Evolutionary conservation across 2,113 vertebrate genomes (phyloP).

Genomic region (Galeopterus variegatus): DNA sequence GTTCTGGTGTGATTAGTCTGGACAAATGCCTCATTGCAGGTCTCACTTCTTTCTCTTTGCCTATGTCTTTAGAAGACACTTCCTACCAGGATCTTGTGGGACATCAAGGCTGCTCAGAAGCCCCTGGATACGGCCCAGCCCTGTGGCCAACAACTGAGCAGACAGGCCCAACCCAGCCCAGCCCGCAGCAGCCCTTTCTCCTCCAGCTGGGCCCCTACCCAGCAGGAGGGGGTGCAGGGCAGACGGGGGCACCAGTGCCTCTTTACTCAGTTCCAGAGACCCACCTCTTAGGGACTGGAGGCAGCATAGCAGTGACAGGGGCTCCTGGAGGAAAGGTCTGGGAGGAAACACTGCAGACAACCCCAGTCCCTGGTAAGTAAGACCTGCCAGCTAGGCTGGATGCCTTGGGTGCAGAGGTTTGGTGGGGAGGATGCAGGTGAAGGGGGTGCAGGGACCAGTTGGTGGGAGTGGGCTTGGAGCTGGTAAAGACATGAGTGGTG

Average conservation of each 20-base stretch:
- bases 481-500: background rate
- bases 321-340: background rate
- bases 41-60: background rate
- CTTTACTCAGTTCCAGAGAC: background rate
- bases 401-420: background rate
- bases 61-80: constrained; percentile 44
- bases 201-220: background rate
- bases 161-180: background rate
- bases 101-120: constrained; percentile 37
- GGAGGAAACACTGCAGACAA: background rate
- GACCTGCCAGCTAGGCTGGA: background rate
- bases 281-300: accelerated
- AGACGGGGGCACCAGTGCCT: accelerated
- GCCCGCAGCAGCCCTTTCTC: background rate
- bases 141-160: background rate
- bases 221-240: background rate
- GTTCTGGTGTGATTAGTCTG: background rate
- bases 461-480: no score
- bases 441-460: background rate
- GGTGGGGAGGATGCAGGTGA: background rate
- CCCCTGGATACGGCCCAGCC: background rate
- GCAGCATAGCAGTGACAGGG: accelerated
- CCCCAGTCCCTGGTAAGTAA: constrained; percentile 76
- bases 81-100: background rate
- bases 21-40: background rate